Base-by-base conservation (phyloP, 1,140 invertebrate genomes). In the Saccostrea glomerata region DNA sequence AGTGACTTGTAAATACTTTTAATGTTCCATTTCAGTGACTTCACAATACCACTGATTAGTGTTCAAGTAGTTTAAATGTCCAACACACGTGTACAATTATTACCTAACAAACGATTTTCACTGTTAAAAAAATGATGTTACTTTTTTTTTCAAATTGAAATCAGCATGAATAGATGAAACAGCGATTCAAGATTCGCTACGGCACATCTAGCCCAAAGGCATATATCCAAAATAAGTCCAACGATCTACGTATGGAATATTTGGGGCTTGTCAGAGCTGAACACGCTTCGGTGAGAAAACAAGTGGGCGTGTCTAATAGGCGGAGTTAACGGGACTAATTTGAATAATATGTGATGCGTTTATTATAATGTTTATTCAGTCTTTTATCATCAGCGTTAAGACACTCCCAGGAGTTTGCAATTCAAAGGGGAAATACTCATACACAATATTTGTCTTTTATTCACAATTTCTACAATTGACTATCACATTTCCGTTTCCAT, bases 221-320 rank as follows among this genome's bases (percentile, higher is more conserved):
- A 90, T 87, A 86, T 77, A 88, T 84, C 85, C 86, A 88, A 86
- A 90, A 90, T 90, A 90, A 90, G 87, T 60, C 89, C 89, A 77
- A 77, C 70, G 30, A 36, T 23, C 70, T 77, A 77, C 70, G 85
- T 84, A 87, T 84, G 89, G 84, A 86, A 82, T 88, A 86, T 88
- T 88, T 82, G 55, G 84, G 84, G 77, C 70, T 82, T 73, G 84
- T 84, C 87, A 84, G 73, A 54, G 70, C 73, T 73, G 40, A 63
- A 47, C 73, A 86, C 73, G 84, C 82, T 85, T 88, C 87, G 84
- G 58, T 73, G 84, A 82, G 4, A 82, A 73, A 86, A 88, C 54
- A 20, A 86, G 84, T 56, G 66, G 87, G 83, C 83, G 84, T 60
- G 87, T 82, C n/a, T n/a, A 25, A 40, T 25, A 85, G 87, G 87